Base-by-base conservation (phyloP, 2,113 vertebrate species). In the Sceloporus undulatus region DNA sequence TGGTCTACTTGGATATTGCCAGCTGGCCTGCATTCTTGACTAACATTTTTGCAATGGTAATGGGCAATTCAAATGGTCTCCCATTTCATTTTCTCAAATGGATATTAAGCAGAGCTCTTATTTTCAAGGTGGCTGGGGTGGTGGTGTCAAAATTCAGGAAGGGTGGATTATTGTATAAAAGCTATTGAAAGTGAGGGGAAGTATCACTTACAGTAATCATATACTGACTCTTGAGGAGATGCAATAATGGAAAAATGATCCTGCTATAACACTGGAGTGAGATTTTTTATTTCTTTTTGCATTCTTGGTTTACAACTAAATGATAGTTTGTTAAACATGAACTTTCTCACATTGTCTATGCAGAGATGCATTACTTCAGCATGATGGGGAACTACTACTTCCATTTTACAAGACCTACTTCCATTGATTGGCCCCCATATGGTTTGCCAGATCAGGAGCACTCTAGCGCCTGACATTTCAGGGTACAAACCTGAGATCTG, bases 101-200 rank as follows among this genome's bases (percentile, higher is more conserved):
- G 40, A 84, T 71, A 71, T 34, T n/a, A 73, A 82, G 38, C 62
- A 68, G 42, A 27, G 2, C 4, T 1, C 38, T 29, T 73, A 4
- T 29, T 70, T 71, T 8, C 40, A 70, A 71, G 40, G 65, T n/a
- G 27, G 40, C 18, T 52, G 38, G 25, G 6, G 42, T 70, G 48
- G 7, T 48, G 48, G 48, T 16, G 34, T 48, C 62, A 42, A 42
- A 16, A 42, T 71, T 21, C 13, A 71, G 66, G 16, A 6, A 40
- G 18, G 34, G 19, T 29, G 6, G 56, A 19, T 48, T 82, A 38
- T 48, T 54, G 5, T 71, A 42, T 54, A 71, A 68, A 68, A 82
- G 65, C 79, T 65, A 10, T 9, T 82, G 66, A 48, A 82, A 70
- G 34, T 81, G 27, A 80, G 80, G 23, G 38, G 66, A 82, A 82